Evolutionary conservation across 2,797 vertebrate genomes (phyloP), one percentile per base, ranked within the genome.

Genomic region (Chelon labrosus): DNA sequence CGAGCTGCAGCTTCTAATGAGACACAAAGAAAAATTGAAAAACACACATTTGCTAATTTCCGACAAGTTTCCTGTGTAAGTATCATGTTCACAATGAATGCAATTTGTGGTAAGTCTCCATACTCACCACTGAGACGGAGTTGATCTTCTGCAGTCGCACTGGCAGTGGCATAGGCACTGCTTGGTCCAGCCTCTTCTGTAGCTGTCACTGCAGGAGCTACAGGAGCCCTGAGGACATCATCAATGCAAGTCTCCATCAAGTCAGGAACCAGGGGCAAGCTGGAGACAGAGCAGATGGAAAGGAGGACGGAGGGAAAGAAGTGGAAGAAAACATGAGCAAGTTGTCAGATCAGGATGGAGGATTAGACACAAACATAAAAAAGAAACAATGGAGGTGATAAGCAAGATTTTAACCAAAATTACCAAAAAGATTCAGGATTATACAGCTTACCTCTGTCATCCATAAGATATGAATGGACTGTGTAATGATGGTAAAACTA

Each of bases 221-320:
- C 86, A 2, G 94, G 80, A 79, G 25, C 57, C 66, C 79, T 84
- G 50, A 91, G 22, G 14, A 94, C 77, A 55, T 95, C 96, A 60
- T 96, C 96, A 16, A 94, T 78, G 70, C 94, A 93, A 0, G 94
- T 95, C 92, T 97, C 96, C 90, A 96, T 87, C 84, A 97, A 86
- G 58, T 96, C 96, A 71, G 91, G 88, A 74, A 87, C 91, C 52
- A 92, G 63, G 44, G 95, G 92, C 42, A 94, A 17, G 65, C 97
- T 99, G 91, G 31, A 89, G 59, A 46, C 44, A 25, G 44, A 25
- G 41, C 14, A 39, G 50, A 65, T 13, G 16, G 52, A 42, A 25
- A 44, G 12, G 25, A 39, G 11, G 10, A 56, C 10, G 20, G n/a
- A 56, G 17, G 46, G 60, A 57, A 17, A 52, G 56, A 20, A 12